A percentile compares a stretch with the other conserved stretches of the same genome.
These are phyloP conservation scores for Patella ulyssiponensis DNA, from an alignment of 2,888 invertebrate genomes.

Conservation along the genomic window DNA sequence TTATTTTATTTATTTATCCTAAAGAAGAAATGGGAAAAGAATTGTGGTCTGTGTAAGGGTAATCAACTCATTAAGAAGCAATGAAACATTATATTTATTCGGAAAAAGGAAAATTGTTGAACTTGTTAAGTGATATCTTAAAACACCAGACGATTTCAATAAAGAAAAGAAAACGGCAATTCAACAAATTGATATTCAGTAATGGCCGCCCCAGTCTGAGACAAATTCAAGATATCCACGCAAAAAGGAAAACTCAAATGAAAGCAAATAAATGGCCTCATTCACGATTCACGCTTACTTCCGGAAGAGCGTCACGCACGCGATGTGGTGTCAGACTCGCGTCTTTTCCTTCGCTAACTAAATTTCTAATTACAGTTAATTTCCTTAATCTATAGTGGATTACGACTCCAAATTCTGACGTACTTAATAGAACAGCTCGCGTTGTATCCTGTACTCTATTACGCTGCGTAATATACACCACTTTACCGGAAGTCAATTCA, in stretches of 20 bases:
- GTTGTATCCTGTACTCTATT: conserved; percentile 51
- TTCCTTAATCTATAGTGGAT: conserved; percentile 30
- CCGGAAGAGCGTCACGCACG: conserved; percentile 31
- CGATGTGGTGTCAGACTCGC: conserved; percentile 14
- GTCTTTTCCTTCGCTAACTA: conserved; percentile 16
- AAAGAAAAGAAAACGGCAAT: conserved; percentile 3
- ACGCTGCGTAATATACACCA: conserved; percentile 49
- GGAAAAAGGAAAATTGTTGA: neutral
- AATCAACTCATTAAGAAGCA: too few relatives aligned
- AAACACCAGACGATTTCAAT: conserved; percentile 10
- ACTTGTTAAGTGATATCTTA: conserved; percentile 5
- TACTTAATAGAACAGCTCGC: conserved; percentile 44
- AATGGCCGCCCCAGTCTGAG: conserved; percentile 2
- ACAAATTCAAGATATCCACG: conserved; percentile 5
- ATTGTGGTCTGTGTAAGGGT: too few relatives aligned
- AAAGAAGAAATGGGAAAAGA: too few relatives aligned
- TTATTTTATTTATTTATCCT: neutral
- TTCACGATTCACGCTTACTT: conserved; percentile 25
- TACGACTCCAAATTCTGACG: conserved; percentile 26
- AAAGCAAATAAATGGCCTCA: conserved; percentile 37
- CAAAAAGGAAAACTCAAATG: conserved; percentile 24
- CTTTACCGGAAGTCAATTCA: conserved; percentile 48
- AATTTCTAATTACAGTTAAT: conserved; percentile 40
- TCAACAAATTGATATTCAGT: conserved; percentile 5
- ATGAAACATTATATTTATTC: conserved; percentile 6